A percentile compares a stretch with the other conserved stretches of the same genome.
Conservation (phyloP, 2,888 invertebrate species). For the Anthophora plumipes region DNA sequence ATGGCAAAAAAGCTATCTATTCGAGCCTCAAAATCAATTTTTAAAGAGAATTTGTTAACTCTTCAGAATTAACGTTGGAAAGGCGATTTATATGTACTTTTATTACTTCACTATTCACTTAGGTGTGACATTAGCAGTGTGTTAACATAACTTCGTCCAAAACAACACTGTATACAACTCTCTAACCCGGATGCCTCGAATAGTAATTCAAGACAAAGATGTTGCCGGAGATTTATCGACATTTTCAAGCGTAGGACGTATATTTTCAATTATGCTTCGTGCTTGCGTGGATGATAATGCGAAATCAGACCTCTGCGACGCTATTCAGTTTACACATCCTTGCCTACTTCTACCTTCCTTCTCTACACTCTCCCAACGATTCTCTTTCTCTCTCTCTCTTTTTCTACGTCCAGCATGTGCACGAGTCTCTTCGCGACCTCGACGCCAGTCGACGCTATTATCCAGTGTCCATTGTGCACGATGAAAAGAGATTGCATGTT, state of each 20-base stretch:
- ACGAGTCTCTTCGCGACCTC: slow-evolving; percentile 2
- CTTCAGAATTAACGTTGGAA: no score
- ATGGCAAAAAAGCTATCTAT: no score
- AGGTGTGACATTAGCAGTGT: no score
- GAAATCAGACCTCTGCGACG: slow-evolving; percentile 48
- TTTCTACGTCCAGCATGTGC: not conserved
- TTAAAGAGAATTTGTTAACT: no score
- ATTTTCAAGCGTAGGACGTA: slow-evolving; percentile 73
- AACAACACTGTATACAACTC: no score
- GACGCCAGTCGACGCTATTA: slow-evolving; percentile 46
- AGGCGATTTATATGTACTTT: no score
- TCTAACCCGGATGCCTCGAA: no score
- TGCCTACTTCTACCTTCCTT: not conserved
- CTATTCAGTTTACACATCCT: slow-evolving; percentile 48
- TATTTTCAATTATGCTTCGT: slow-evolving; percentile 75
- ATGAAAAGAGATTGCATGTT: slow-evolving; percentile 54
- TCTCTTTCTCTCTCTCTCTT: not conserved
- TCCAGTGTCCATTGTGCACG: slow-evolving; percentile 53
- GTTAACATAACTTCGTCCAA: no score
- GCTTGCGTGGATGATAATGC: slow-evolving; percentile 54
- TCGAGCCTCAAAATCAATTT: no score
- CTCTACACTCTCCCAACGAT: no score
- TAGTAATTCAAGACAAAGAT: no score
- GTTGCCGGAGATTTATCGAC: slow-evolving; percentile 72
- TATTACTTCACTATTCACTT: no score